These are phyloP conservation scores for Mormyrus iriodes DNA, from an alignment of 2,113 vertebrate species.

Conservation along the genomic window DNA sequence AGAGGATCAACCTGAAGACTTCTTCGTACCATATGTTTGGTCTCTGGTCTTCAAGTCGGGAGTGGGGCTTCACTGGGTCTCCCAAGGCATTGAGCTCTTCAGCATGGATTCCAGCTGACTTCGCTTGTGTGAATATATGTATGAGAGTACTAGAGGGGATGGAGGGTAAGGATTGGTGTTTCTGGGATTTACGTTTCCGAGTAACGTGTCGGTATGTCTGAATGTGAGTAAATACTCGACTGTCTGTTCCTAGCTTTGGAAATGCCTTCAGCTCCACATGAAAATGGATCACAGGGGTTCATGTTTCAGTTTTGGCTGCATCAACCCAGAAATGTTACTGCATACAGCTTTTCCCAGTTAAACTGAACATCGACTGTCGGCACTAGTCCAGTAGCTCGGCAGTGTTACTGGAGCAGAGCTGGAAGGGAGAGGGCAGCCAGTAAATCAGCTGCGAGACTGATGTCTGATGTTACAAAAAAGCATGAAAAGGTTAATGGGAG, in stretches of 20 bases:
- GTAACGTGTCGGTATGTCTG: background rate
- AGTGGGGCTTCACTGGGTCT: constrained; percentile 86
- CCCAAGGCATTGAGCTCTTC: constrained; percentile 86
- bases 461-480: constrained; percentile 24
- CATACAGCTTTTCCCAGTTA: background rate
- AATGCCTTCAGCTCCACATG: constrained; percentile 56
- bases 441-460: constrained; percentile 33
- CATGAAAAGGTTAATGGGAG: background rate
- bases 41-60: constrained; percentile 90
- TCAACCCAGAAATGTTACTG: constrained; percentile 7
- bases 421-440: background rate
- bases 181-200: background rate
- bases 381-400: background rate
- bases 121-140: constrained; percentile 6
- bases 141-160: constrained; percentile 1
- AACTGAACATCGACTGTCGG: constrained; percentile 20
- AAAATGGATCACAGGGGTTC: background rate
- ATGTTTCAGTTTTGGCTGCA: background rate
- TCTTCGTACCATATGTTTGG: constrained; percentile 97
- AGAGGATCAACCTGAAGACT: constrained; percentile 95
- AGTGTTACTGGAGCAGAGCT: constrained; percentile 36
- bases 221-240: background rate
- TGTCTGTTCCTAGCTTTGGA: constrained; percentile 45
- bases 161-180: constrained; percentile 1
- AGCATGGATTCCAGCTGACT: constrained; percentile 88